Base-by-base conservation (phyloP, 2,113 vertebrate species). In the Elephantulus edwardii region DNA sequence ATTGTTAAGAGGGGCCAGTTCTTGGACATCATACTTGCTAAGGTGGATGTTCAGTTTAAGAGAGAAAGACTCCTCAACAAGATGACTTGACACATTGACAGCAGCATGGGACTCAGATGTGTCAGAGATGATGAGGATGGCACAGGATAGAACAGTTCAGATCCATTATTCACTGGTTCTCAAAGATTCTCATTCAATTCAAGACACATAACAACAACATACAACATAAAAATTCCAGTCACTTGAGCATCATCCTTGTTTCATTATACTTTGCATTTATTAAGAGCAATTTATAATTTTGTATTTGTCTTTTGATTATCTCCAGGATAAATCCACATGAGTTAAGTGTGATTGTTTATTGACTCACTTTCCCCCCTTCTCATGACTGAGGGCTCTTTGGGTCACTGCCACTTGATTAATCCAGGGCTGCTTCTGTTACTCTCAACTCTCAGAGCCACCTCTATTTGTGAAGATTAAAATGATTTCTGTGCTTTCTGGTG, bases 301-400 rank as follows among this genome's bases (percentile, higher is more conserved):
- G 42, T 16, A 56, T 2, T 79, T 86, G 56, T 90, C 56, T 89
- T 33, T 89, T 71, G 30, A 82, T 81, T 93, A 72, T 82, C 74
- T 88, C 76, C 48, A 82, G 50, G 14, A 38, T 89, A 94, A 92
- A 84, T 50, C n/a, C 20, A 16, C 58, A 33, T 70, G 40, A 20
- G 74, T 92, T 94, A 89, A 90, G 12, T 40, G 35, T 91, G 82
- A 82, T 88, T 92, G 22, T 77, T 90, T 76, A 83, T 79, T 90
- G 76, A 93, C 50, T 87, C 75, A 52, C 26, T 58, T 13, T n/a
- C 64, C 10, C 82, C 83, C 14, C 10, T 44, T 83, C 64, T 74
- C 11, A 19, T 76, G 64, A 52, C 71, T 79, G 35, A 87, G 40
- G 68, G 38, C 48, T 89, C 58, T 90, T 83, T 79, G 70, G 48